These are phyloP conservation scores for Gambusia yucatana DNA, from an alignment of 2,797 vertebrate species.

Conservation along the genomic window DNA sequence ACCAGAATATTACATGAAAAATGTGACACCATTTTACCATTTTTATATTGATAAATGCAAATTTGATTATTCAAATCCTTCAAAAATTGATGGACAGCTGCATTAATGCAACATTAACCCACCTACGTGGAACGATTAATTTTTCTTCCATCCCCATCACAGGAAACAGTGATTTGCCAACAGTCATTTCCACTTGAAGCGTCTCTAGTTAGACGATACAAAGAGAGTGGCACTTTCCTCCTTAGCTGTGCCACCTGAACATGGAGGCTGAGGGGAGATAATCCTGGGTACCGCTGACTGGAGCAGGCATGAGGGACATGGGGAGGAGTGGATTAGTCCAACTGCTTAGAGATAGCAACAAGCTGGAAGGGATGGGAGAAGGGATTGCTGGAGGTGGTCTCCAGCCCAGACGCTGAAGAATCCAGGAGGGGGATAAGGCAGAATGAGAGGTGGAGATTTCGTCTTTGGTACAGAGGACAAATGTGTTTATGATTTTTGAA, in stretches of 20 bases:
- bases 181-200: constrained; percentile 15
- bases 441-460: constrained; percentile 16
- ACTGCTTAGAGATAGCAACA: constrained; percentile 70
- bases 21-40: not conserved
- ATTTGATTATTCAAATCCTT: not conserved
- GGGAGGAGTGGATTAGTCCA: constrained; percentile 78
- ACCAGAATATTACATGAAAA: not conserved
- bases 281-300: constrained; percentile 68
- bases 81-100: not conserved
- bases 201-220: constrained; percentile 47
- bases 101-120: not conserved
- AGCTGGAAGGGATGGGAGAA: constrained; percentile 50
- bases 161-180: constrained; percentile 37
- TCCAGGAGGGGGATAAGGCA: constrained; percentile 57
- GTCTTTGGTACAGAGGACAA: not conserved
- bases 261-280: constrained; percentile 63
- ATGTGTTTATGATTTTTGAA: not conserved
- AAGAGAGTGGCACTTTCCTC: constrained; percentile 38
- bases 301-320: constrained; percentile 71
- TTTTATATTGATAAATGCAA: not conserved
- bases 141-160: constrained; percentile 2
- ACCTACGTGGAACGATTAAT: not conserved
- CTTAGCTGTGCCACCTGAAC: constrained; percentile 56
- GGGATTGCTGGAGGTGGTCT: constrained; percentile 14
- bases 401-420: constrained; percentile 58